These are phyloP conservation scores for Australoheros facetus DNA, from an alignment of 2,797 vertebrate genomes.

Conservation along the genomic window DNA sequence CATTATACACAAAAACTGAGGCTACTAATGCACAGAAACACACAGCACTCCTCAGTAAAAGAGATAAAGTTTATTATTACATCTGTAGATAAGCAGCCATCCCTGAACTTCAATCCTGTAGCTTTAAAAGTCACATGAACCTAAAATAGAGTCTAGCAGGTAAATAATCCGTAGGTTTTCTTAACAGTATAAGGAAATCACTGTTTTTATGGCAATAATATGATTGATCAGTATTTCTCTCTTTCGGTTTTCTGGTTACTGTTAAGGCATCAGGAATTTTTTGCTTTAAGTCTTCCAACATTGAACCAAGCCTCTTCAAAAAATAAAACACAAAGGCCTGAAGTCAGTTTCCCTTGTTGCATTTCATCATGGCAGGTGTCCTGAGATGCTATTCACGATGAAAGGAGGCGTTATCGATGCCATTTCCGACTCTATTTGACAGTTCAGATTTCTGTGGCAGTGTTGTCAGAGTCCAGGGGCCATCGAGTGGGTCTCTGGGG, in stretches of 20 bases:
- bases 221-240: no score
- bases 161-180: not conserved
- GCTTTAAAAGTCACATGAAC: not conserved
- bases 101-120: conserved; percentile 16
- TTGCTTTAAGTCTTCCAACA: not conserved
- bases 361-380: not conserved
- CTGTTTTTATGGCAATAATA: not conserved
- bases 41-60: not conserved
- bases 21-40: not conserved
- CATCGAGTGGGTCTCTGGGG: not conserved
- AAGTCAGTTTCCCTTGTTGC: not conserved
- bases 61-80: conserved; percentile 36
- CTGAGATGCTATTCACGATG: conserved; percentile 8
- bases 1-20: not conserved
- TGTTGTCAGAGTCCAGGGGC: conserved; percentile 21
- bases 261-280: not conserved
- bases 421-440: not conserved
- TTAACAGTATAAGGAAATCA: not conserved
- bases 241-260: not conserved
- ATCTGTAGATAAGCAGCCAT: conserved; percentile 5
- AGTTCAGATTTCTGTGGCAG: not conserved
- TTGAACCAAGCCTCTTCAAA: not conserved
- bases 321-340: not conserved
- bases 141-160: conserved; percentile 31
- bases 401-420: conserved; percentile 66